Conservation (phyloP, 2,888 invertebrate species). For the Tipula lateralis region DNA sequence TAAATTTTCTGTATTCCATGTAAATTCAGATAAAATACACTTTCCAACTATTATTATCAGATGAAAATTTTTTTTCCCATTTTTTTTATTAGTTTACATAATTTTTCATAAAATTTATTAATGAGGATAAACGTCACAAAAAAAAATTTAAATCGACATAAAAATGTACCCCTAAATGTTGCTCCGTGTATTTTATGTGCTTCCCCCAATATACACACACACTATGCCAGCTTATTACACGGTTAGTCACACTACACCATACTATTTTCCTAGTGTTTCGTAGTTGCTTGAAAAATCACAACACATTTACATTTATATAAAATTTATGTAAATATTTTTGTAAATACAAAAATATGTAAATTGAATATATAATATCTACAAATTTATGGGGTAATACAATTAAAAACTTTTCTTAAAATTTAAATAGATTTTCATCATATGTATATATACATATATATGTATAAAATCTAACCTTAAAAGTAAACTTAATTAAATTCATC, state of each 20-base stretch:
- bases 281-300: not conserved
- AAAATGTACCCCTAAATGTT: not conserved
- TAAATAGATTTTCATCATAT: not conserved
- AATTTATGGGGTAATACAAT: not conserved
- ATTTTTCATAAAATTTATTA: not conserved
- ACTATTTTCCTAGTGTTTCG: not conserved
- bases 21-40: slow-evolving; percentile 19
- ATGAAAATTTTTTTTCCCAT: not conserved
- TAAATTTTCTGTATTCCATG: not conserved
- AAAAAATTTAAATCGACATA: not conserved
- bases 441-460: not conserved
- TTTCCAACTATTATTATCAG: slow-evolving; percentile 24
- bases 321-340: not conserved
- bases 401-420: not conserved
- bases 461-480: not conserved
- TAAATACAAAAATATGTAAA: not conserved
- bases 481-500: not conserved
- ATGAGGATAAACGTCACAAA: not conserved
- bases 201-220: not conserved
- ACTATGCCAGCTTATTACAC: too few species aligned
- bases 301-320: not conserved
- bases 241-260: too few species aligned
- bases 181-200: not conserved
- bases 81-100: not conserved
- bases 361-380: not conserved